A percentile compares a stretch with the other conserved stretches of the same genome.
These are phyloP conservation scores for Actinia tenebrosa DNA, from an alignment of 64 coral and sea anemone species.

Conservation along the genomic window DNA sequence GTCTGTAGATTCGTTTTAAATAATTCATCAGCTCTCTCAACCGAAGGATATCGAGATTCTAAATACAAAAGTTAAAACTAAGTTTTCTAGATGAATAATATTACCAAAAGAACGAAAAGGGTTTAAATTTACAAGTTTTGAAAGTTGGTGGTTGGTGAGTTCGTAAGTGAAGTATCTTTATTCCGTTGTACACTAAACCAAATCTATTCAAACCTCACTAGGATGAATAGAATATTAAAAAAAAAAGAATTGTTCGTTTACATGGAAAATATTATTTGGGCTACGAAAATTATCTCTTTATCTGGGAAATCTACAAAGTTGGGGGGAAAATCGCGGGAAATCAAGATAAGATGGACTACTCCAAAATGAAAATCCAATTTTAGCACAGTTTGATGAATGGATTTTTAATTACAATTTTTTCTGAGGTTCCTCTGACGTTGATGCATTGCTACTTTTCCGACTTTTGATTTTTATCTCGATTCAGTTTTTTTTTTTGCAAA, in stretches of 20 bases:
- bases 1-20: not conserved
- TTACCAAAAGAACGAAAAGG: no score
- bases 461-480: conserved; percentile 38
- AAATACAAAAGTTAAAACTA: not conserved
- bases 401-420: conserved; percentile 19
- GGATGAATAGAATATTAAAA: not conserved
- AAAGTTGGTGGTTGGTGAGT: not conserved
- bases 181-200: not conserved
- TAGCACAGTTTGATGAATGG: conserved; percentile 29
- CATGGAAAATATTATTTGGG: conserved; percentile 6
- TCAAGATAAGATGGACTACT: conserved; percentile 30
- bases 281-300: conserved; percentile 6
- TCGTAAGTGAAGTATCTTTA: no score
- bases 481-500: conserved; percentile 20
- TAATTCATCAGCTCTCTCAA: not conserved
- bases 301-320: conserved; percentile 24
- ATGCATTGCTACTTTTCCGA: conserved; percentile 24
- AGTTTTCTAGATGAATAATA: not conserved
- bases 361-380: conserved; percentile 33
- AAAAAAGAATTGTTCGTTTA: conserved; percentile 12
- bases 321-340: conserved; percentile 25
- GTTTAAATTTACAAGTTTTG: not conserved
- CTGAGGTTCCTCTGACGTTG: conserved; percentile 18
- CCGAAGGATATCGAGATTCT: not conserved
- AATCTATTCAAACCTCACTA: not conserved